Conservation (phyloP, 2,888 invertebrate genomes). For the Eupithecia subfuscata region DNA sequence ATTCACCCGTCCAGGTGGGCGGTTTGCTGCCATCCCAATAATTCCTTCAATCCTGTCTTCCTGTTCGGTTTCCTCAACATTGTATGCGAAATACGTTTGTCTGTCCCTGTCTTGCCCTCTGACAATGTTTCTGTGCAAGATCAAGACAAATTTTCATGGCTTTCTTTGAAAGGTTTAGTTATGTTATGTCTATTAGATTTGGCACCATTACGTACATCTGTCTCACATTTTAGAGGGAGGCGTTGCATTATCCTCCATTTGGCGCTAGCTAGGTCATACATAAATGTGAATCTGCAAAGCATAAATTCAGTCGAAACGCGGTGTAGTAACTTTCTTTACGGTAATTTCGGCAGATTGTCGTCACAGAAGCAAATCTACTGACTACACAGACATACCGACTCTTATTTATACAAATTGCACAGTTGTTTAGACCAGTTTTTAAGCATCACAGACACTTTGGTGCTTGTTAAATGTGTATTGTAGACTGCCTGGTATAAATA, state of each 20-base stretch:
- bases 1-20: constrained; percentile 39
- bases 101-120: not conserved
- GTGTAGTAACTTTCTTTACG: not conserved
- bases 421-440: not conserved
- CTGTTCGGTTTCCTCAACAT: constrained; percentile 14
- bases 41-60: constrained; percentile 34
- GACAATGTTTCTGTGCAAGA: not conserved
- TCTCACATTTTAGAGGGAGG: not conserved
- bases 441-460: not conserved
- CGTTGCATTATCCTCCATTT: not conserved
- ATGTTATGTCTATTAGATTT: not conserved
- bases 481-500: not conserved
- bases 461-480: constrained; percentile 2
- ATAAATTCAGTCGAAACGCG: not conserved
- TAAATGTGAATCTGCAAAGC: not conserved
- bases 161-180: not conserved
- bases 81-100: not conserved
- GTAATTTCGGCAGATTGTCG: not conserved
- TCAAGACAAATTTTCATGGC: not conserved
- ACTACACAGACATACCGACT: not conserved
- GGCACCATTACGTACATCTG: not conserved
- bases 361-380: not conserved
- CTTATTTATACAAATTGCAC: not conserved
- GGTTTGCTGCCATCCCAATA: constrained; percentile 31
- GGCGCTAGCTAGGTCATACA: not conserved